phyloP scores from a whole-genome alignment of 2,888 invertebrate genomes.

The Zootermopsis nevadensis region DNA sequence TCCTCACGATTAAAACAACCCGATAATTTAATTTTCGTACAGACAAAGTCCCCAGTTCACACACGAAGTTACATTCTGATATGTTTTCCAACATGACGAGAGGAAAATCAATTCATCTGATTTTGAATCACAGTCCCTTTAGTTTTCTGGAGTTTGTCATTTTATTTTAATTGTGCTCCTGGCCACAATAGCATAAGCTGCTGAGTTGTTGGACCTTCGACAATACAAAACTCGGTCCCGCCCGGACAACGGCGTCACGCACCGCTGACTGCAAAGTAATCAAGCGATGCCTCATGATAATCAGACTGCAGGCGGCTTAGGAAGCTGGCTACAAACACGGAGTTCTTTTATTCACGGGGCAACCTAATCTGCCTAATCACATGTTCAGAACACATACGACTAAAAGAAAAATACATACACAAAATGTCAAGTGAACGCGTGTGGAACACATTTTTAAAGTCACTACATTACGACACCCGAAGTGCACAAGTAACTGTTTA shows the following conservation, averaged over 20 bases:
- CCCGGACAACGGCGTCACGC: conserved; percentile 37
- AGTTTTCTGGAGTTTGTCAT: conserved; percentile 23
- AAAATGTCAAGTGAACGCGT: too few relatives aligned
- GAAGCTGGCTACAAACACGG: neutral
- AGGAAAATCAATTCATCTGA: neutral
- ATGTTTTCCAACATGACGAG: neutral
- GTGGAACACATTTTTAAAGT: too few relatives aligned
- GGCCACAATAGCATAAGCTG: conserved; percentile 23
- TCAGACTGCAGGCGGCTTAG: conserved; percentile 36
- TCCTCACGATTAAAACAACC: neutral
- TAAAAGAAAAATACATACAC: neutral
- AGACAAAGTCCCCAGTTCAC: neutral
- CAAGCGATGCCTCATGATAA: conserved; percentile 32
- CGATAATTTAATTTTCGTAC: neutral
- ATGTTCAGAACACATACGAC: neutral
- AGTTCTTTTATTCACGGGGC: neutral
- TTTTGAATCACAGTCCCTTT: neutral
- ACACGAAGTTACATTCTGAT: neutral
- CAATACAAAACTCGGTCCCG: conserved; percentile 31
- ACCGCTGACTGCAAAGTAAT: conserved; percentile 40
- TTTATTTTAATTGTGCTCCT: conserved; percentile 39
- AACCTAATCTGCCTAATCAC: neutral
- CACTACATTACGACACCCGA: too few relatives aligned
- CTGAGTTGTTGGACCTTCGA: neutral
- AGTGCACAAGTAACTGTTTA: too few relatives aligned